Evolutionary conservation across 2,113 vertebrate species (phyloP).

Genomic region (Pseudolaguvia tuberculata): DNA sequence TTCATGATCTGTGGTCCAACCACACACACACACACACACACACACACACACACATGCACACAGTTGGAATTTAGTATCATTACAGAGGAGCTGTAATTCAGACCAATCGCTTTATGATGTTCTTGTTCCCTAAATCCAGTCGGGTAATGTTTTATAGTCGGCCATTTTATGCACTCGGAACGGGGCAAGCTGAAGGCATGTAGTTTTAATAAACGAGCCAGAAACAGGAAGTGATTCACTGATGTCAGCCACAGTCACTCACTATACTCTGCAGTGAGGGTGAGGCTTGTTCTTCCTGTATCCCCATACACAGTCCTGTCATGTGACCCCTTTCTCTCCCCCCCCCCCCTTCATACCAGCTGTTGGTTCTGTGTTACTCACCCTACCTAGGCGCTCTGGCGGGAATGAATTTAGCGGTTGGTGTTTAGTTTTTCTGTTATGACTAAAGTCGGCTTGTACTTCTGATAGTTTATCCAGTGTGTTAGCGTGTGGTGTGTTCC

Average conservation of each 20-base stretch:
- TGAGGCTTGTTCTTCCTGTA: slow-evolving; percentile 45
- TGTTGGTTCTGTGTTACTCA: slow-evolving; percentile 34
- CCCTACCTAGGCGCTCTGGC: slow-evolving; percentile 1
- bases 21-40: neutral
- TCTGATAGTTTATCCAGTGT: neutral
- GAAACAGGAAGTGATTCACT: slow-evolving; percentile 73
- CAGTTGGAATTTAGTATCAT: neutral
- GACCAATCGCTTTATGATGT: slow-evolving; percentile 17
- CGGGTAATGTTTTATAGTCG: slow-evolving; percentile 53
- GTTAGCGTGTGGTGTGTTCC: neutral
- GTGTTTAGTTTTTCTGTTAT: slow-evolving; percentile 14
- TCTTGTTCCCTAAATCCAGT: slow-evolving; percentile 20
- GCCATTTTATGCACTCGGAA: slow-evolving; percentile 60
- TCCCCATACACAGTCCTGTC: slow-evolving; percentile 26
- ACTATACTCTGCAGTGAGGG: slow-evolving; percentile 33
- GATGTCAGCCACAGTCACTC: slow-evolving; percentile 52
- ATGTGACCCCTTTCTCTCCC: slow-evolving; percentile 26
- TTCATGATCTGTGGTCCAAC: neutral
- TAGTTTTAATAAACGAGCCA: slow-evolving; percentile 70
- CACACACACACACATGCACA: neutral
- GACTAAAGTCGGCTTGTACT: slow-evolving; percentile 24
- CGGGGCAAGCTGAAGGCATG: slow-evolving; percentile 57
- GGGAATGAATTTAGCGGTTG: slow-evolving; percentile 14
- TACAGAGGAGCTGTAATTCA: neutral
- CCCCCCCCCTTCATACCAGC: neutral